Base-by-base conservation (phyloP, 2,797 vertebrate species). In the Lates japonicus region DNA sequence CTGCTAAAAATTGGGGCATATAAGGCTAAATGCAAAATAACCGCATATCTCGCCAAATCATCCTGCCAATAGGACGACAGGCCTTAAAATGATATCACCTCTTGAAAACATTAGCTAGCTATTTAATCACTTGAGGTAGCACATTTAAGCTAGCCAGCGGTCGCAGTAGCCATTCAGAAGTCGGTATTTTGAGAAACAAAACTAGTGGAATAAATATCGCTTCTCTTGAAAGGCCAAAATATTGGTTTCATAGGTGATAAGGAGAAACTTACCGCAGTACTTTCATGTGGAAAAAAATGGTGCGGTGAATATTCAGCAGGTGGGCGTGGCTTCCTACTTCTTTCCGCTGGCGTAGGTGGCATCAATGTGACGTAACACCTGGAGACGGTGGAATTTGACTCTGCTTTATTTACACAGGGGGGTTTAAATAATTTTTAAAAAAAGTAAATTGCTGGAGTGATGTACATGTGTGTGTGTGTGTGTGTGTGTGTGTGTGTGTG, bases 281-380 rank as follows among this genome's bases (percentile, higher is more conserved):
- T 6, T 48, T 31, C 4, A 20, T 4, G 14, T 63, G 9, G 2
- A 20, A 4, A 39, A 35, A 58, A 16, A 25, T 4, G 9, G 0
- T 12, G 25, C 7, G 11, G 5, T 7, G 14, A 13, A 35, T 5
- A 35, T 35, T 35, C 35, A 5, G 35, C 35, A 35, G 35, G 51
- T 62, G 66, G 72, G 52, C 65, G 22, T 51, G 25, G 66, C 52
- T 46, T 42, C 41, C 41, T 42, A 3, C 41, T 10, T 42, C 35
- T 35, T 35, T 35, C 7, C 35, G 35, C 35, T 7, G 7, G 35
- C 35, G 7, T 35, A 35, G 35, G 35, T 7, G 35, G 3, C 35
- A 5, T 35, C 35, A 35, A 35, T 35, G 2, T 5, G 5, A 5
- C 7, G 35, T 35, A 5, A 35, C 35, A 35, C 5, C 35, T 5